Evolutionary conservation across 2,888 invertebrate genomes (phyloP).

Genomic region (Sarcophaga variegata): DNA sequence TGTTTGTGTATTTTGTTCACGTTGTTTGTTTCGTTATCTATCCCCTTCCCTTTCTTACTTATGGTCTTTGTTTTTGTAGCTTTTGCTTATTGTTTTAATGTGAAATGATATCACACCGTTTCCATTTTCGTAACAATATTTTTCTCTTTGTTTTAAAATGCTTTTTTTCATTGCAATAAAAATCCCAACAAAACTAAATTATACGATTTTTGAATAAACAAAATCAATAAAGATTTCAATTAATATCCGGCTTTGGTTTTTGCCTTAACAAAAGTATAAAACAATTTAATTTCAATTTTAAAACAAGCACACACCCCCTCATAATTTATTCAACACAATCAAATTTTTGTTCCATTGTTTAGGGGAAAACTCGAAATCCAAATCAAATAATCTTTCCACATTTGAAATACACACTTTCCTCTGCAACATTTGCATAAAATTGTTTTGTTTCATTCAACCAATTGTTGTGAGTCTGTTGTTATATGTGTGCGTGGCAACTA

Average conservation of each 20-base stretch:
- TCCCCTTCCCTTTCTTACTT: no score
- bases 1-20: no score
- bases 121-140: no score
- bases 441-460: slow-evolving; percentile 31
- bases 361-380: neutral
- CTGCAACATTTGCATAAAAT: slow-evolving; percentile 48
- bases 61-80: no score
- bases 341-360: neutral
- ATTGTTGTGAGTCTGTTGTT: slow-evolving; percentile 24
- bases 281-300: slow-evolving; percentile 17
- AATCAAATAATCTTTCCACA: slow-evolving; percentile 39
- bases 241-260: neutral
- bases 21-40: no score
- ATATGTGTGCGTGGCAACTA: neutral
- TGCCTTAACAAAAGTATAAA: neutral
- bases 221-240: slow-evolving; percentile 13
- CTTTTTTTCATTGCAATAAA: no score
- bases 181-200: no score
- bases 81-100: no score
- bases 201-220: neutral
- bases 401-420: slow-evolving; percentile 24
- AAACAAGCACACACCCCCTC: neutral
- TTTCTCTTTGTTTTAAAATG: no score
- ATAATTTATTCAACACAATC: slow-evolving; percentile 3
- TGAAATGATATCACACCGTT: no score